Percentiles rank a stretch among this genome's conserved stretches.
phyloP scores from a whole-genome alignment of 2,797 vertebrate species.

The Parambassis ranga region DNA sequence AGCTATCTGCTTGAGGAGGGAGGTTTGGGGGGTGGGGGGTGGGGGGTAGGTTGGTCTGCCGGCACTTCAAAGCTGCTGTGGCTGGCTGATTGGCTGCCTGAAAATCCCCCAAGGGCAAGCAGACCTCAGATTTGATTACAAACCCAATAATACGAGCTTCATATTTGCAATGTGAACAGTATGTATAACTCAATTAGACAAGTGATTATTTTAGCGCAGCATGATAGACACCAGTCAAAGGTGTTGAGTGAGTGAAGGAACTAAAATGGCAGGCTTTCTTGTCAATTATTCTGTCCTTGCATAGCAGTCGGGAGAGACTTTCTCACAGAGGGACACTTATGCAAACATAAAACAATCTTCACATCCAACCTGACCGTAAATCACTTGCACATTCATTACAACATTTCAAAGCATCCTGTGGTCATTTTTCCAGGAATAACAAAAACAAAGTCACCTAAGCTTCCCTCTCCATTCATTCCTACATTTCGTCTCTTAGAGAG shows the following conservation, averaged over 20 bases:
- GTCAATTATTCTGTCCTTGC: constrained; percentile 25
- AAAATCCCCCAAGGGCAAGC: constrained; percentile 48
- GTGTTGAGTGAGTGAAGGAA: constrained; percentile 10
- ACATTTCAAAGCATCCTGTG: constrained; percentile 14
- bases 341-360: constrained; percentile 24
- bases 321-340: constrained; percentile 16
- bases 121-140: constrained; percentile 75
- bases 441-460: constrained; percentile 2
- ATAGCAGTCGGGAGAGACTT: constrained; percentile 7
- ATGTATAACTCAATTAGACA: constrained; percentile 61
- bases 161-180: constrained; percentile 62
- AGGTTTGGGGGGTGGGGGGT: constrained; percentile 4
- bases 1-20: constrained; percentile 33
- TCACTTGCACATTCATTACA: constrained; percentile 42
- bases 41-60: constrained; percentile 47
- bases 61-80: constrained; percentile 62
- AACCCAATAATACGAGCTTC: constrained; percentile 68
- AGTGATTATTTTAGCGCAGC: constrained; percentile 52
- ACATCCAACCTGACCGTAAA: constrained; percentile 16
- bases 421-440: constrained; percentile 40
- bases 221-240: constrained; percentile 37
- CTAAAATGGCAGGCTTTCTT: neutral
- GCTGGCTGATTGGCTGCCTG: constrained; percentile 59
- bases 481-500: constrained; percentile 57
- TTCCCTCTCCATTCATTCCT: constrained; percentile 33